Conservation (phyloP, 2,797 vertebrate genomes). For the Apodemus agrarius region DNA sequence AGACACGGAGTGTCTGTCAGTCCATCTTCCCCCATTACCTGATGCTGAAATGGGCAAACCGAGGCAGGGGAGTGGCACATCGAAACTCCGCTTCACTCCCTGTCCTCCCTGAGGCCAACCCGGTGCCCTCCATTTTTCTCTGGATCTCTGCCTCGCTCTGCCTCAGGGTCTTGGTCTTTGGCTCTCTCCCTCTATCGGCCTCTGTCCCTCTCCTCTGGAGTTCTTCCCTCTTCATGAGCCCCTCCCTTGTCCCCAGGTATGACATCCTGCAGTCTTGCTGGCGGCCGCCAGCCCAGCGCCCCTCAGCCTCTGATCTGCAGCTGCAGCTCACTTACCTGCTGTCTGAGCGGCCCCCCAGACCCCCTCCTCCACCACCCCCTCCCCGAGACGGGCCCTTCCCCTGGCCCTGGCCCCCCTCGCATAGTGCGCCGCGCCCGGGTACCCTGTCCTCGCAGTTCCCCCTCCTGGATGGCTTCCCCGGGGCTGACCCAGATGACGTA, state of each 20-base stretch:
- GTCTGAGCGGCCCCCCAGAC: constrained; percentile 87
- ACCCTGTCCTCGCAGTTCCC: constrained; percentile 92
- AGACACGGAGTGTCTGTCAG: no score
- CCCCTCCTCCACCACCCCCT: constrained; percentile 92
- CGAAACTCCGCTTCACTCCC: not conserved
- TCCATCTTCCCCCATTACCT: not conserved
- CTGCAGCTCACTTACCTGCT: constrained; percentile 95
- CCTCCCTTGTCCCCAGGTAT: constrained; percentile 88
- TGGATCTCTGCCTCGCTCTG: not conserved
- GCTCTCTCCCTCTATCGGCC: not conserved
- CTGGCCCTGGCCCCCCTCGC: constrained; percentile 93
- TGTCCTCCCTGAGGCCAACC: not conserved
- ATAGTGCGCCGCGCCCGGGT: constrained; percentile 86
- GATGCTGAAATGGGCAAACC: not conserved
- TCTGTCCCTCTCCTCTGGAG: not conserved
- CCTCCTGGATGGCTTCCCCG: constrained; percentile 90
- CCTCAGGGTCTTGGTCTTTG: not conserved
- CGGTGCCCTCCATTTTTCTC: not conserved
- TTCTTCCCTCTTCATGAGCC: not conserved
- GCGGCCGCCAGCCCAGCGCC: constrained; percentile 93
- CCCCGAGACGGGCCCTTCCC: constrained; percentile 80
- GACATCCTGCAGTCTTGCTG: constrained; percentile 98
- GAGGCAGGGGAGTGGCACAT: not conserved
- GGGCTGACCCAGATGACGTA: constrained; percentile 94
- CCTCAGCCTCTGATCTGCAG: constrained; percentile 93